Base-by-base conservation (phyloP, 2,797 vertebrate species). In the Anableps anableps region DNA sequence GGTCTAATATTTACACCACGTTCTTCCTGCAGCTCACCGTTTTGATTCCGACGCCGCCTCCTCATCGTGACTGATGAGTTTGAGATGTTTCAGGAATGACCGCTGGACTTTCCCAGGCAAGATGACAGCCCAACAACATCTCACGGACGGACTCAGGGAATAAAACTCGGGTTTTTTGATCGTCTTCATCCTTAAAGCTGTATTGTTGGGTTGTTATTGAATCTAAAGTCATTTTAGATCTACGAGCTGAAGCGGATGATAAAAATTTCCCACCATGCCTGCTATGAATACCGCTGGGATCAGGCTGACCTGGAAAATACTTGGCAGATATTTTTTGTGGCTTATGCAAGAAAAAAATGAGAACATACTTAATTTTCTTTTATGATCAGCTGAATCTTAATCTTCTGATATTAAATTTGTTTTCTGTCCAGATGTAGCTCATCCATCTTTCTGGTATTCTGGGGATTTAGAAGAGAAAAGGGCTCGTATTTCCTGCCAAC, bases 361-460 rank as follows among this genome's bases (percentile, higher is more conserved):
- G 13, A 17, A 53, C 26, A 55, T 47, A 45, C 26, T 64, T 55
- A 43, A n/a, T 55, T 70, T 64, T 81, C 53, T 79, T 53, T 76
- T 75, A 10, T 71, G 62, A 70, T 70, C 47, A 81, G 29, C 60
- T 38, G 21, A 10, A 80, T 26, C 29, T 8, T 41, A 16, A 84
- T 83, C 26, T 43, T 76, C 75, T 3, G 31, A 45, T 80, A 55
- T 66, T 83, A 77, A 79, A 82, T 36, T 17, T 68, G 17, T 74
- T 55, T 77, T 80, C 66, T 47, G 34, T 34, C 77, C 50, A 76
- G 80, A 78, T 79, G 55, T 48, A 75, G 51, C 29, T 81, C 48
- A 23, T 84, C 70, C 72, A 79, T 81, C 78, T 75, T 55, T 31
- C n/a, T 76, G 85, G 80, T 90, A 85, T 87, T 62, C 17, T 21